A percentile compares a stretch with the other conserved stretches of the same genome.
phyloP scores from a whole-genome alignment of 2,888 invertebrate genomes.

The Drosophila siamana region DNA sequence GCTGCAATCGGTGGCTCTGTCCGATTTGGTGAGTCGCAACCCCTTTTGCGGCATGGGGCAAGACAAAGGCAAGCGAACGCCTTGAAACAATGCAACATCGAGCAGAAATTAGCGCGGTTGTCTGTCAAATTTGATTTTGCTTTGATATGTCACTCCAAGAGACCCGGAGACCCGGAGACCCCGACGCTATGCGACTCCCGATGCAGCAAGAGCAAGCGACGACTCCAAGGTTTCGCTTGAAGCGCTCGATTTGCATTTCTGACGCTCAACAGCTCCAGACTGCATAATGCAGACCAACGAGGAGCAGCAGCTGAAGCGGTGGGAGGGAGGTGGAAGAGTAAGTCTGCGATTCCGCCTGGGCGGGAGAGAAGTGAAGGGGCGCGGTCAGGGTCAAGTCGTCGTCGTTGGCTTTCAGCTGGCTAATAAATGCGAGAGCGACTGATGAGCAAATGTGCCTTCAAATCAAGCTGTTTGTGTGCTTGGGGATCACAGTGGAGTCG shows the following conservation, averaged over 20 bases:
- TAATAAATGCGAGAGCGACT: conserved; percentile 56
- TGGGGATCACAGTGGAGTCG: conserved; percentile 19
- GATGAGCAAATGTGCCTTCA: conserved; percentile 6
- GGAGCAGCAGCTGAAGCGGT: not conserved
- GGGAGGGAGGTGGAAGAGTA: not conserved
- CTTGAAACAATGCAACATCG: conserved; percentile 79
- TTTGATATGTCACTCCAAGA: conserved; percentile 82
- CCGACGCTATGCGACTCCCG: not conserved
- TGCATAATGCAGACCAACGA: conserved; percentile 23
- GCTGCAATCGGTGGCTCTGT: not conserved
- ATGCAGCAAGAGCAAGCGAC: not conserved
- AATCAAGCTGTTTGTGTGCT: not conserved
- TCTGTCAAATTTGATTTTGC: conserved; percentile 85
- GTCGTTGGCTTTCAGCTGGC: conserved; percentile 35
- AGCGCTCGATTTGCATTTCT: conserved; percentile 68
- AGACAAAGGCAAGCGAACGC: conserved; percentile 60
- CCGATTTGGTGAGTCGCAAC: conserved; percentile 31
- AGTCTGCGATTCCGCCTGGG: not conserved
- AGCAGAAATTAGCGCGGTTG: conserved; percentile 85
- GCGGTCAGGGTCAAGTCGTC: conserved; percentile 27
- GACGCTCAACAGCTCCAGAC: conserved; percentile 9
- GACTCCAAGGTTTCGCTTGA: conserved; percentile 5
- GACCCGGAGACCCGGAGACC: not conserved
- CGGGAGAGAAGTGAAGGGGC: not conserved
- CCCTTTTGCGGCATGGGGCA: conserved; percentile 37